These are phyloP conservation scores for Agrilus cyanescens DNA, from an alignment of 2,888 invertebrate species.

Conservation along the genomic window DNA sequence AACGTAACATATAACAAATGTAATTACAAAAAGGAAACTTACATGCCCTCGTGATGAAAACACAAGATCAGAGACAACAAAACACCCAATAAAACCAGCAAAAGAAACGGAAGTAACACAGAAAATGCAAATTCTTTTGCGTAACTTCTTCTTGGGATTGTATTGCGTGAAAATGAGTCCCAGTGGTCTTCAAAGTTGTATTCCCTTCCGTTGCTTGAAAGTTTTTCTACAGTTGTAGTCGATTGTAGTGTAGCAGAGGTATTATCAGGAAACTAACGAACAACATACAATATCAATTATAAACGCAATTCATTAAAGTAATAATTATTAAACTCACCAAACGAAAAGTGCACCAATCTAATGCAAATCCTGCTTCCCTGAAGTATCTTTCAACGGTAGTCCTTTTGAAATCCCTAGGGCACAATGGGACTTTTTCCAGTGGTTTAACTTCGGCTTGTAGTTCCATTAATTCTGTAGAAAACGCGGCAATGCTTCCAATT, in stretches of 20 bases:
- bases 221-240: slow-evolving; percentile 31
- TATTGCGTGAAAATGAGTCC: slow-evolving; percentile 47
- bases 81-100: slow-evolving; percentile 53
- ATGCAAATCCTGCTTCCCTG: slow-evolving; percentile 60
- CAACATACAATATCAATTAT: slow-evolving; percentile 11
- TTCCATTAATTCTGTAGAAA: slow-evolving; percentile 56
- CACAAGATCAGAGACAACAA: slow-evolving; percentile 62
- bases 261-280: slow-evolving; percentile 32
- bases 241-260: slow-evolving; percentile 29
- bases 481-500: slow-evolving; percentile 62
- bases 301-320: not conserved
- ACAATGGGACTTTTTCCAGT: slow-evolving; percentile 61
- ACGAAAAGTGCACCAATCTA: slow-evolving; percentile 85
- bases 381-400: slow-evolving; percentile 78
- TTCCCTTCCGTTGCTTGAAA: slow-evolving; percentile 22
- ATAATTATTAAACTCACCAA: slow-evolving; percentile 50
- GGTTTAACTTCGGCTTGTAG: slow-evolving; percentile 74
- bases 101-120: slow-evolving; percentile 54
- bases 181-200: slow-evolving; percentile 41
- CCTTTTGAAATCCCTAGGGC: slow-evolving; percentile 71
- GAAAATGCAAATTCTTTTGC: slow-evolving; percentile 56
- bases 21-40: slow-evolving; percentile 35
- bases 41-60: slow-evolving; percentile 66
- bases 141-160: slow-evolving; percentile 58
- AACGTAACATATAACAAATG: slow-evolving; percentile 6